Percentiles rank a stretch among this genome's conserved stretches.
Evolutionary conservation across 30 jellyfish, hydroid and myxozoan species (phyloP).

Genomic region (Pseudorhiza aurosa): DNA sequence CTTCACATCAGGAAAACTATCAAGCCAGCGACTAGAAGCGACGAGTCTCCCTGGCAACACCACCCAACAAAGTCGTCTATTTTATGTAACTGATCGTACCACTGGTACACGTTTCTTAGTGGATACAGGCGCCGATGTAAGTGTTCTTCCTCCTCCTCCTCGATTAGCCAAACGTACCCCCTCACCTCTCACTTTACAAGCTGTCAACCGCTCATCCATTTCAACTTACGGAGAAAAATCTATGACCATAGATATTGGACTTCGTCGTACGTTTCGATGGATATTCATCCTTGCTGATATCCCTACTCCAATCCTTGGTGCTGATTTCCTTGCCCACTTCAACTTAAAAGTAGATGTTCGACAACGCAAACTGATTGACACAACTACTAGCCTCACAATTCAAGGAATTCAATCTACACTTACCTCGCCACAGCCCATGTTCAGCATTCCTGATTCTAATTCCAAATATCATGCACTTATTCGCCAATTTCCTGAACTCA

Average conservation of each 20-base stretch:
- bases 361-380: conserved; percentile 20
- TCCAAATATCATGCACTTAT: background rate
- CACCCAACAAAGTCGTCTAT: conserved; percentile 2
- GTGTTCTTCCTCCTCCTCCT: conserved; percentile 48
- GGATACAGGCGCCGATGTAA: conserved; percentile 3
- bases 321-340: conserved; percentile 45
- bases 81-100: background rate
- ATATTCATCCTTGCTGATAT: conserved; percentile 46
- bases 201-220: conserved; percentile 37
- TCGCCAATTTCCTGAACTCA: background rate
- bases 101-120: conserved; percentile 1
- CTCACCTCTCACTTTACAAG: conserved; percentile 15
- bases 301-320: conserved; percentile 49
- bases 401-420: conserved; percentile 11
- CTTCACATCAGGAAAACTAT: conserved; percentile 29
- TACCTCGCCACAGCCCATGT: conserved; percentile 17
- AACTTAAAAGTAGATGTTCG: conserved; percentile 23
- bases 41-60: conserved; percentile 4
- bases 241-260: background rate
- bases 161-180: conserved; percentile 8
- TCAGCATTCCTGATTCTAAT: background rate
- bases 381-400: conserved; percentile 3
- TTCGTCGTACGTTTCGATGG: conserved; percentile 46
- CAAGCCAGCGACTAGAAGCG: conserved; percentile 42
- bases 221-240: conserved; percentile 25